Evolutionary conservation across 2,888 invertebrate species (phyloP), one percentile per base, ranked within the genome.

Genomic region (Xiphydria camelus): DNA sequence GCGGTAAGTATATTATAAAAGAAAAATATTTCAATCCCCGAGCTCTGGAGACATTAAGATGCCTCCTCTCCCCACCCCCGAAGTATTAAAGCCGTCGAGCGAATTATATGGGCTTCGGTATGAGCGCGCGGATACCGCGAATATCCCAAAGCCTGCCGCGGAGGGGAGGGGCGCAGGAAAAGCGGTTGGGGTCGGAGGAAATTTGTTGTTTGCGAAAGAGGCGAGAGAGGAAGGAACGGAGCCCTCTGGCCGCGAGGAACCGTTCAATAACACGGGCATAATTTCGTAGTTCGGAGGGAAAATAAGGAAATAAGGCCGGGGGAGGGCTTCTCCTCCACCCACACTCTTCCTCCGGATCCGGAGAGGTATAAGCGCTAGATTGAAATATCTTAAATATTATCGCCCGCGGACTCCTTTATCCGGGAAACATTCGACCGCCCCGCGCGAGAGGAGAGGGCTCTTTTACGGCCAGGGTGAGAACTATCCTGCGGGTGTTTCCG

Each of bases 241-340:
- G 5, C 12, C 6, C 14, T 6, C 6, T 12, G 29, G 29, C 12
- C 29, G 15, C n/a, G n/a, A n/a, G n/a, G 15, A 29, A 29, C 29
- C 32, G 36, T 22, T 45, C 26, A 14, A 40, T 14, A 14, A 20
- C 23, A 33, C 17, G 40, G 35, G 40, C 40, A 25, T 37, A 35
- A 45, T 31, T 18, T 37, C 26, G 10, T 15, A 36, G 14, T 23
- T 12, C 9, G 20, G 33, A 12, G 20, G 18, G 38, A 44, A 44
- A 39, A 39, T 29, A 29, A 21, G 43, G 23, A 39, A 39, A 34
- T 15, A 20, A 29, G 14, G 34, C n/a, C 26, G 26, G 20, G 34
- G 20, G 26, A 43, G n/a, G n/a, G n/a, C n/a, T n/a, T n/a, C n/a
- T n/a, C n/a, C n/a, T n/a, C n/a, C n/a, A n/a, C n/a, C n/a, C n/a